Conservation (phyloP, 2,797 vertebrate species). For the Coendou prehensilis region DNA sequence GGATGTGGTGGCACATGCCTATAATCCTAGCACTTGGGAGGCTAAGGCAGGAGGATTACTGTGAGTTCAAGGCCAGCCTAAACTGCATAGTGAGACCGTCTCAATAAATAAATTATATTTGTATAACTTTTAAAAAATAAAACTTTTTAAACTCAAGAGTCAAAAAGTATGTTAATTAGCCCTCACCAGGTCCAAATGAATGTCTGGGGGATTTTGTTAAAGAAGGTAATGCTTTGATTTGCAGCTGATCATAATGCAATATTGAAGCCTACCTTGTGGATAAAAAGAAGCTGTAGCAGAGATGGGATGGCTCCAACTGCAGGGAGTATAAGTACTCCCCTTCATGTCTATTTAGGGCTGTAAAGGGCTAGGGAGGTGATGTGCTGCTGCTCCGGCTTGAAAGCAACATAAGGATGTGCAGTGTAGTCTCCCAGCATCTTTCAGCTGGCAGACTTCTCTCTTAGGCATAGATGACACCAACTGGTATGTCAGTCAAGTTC, state of each 20-base stretch:
- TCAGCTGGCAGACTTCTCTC: not conserved
- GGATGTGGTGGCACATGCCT: not conserved
- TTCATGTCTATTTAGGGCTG: not conserved
- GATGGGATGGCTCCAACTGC: not conserved
- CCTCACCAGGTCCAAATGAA: not conserved
- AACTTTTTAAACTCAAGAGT: not conserved
- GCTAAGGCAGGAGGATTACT: not conserved
- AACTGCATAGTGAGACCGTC: not conserved
- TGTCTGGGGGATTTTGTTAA: conserved; percentile 50
- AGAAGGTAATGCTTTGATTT: conserved; percentile 52
- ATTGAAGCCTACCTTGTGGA: not conserved
- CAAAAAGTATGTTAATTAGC: not conserved
- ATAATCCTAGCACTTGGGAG: not conserved
- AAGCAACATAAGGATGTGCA: not conserved
- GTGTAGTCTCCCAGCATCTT: not conserved
- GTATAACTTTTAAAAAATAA: not conserved
- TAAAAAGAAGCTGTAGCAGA: not conserved
- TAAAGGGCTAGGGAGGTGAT: not conserved
- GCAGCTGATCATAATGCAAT: not conserved
- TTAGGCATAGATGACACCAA: not conserved
- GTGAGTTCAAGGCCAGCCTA: not conserved
- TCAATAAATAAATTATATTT: not conserved
- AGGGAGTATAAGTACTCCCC: not conserved
- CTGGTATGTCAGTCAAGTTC: not conserved
- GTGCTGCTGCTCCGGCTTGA: not conserved